Conservation (phyloP, 2,888 invertebrate genomes). For the Encarsia formosa region DNA sequence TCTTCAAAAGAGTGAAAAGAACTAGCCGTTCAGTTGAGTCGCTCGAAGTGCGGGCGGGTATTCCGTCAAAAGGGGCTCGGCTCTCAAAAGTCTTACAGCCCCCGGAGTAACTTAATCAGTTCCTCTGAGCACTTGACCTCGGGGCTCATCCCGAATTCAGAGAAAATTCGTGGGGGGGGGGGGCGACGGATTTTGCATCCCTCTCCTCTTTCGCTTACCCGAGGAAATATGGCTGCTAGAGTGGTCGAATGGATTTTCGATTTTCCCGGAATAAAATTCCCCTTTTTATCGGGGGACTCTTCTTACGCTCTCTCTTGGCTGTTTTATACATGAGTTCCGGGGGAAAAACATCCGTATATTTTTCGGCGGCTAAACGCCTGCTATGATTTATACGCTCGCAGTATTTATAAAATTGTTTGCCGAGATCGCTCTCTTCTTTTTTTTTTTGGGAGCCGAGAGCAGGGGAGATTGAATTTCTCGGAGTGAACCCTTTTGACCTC, state of each 20-base stretch:
- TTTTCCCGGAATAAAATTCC: slow-evolving; percentile 20
- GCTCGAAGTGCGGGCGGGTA: no score
- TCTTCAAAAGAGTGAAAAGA: no score
- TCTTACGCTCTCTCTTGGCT: slow-evolving; percentile 5
- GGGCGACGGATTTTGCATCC: slow-evolving; percentile 24
- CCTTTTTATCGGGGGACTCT: slow-evolving; percentile 11
- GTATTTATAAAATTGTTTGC: slow-evolving; percentile 14
- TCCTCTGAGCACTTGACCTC: not conserved
- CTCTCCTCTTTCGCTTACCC: not conserved
- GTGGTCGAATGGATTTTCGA: slow-evolving; percentile 25
- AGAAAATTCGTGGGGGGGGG: slow-evolving; percentile 9
- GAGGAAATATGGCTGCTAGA: slow-evolving; percentile 7
- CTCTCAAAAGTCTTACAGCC: slow-evolving; percentile 1
- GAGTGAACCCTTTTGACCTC: no score
- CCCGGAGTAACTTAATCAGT: slow-evolving; percentile 16
- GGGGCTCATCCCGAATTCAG: slow-evolving; percentile 13
- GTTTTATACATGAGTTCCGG: slow-evolving; percentile 21
- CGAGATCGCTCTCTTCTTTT: no score
- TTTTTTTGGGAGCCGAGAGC: no score
- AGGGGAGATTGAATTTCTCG: no score
- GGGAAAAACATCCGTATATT: slow-evolving; percentile 21
- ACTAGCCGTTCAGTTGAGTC: no score
- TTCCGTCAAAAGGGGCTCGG: not conserved
- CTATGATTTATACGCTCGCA: slow-evolving; percentile 13
- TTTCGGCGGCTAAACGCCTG: not conserved